Percentiles rank a stretch among this genome's conserved stretches.
phyloP scores from a whole-genome alignment of 92 coral and sea anemone genomes.

The Metridium senile region DNA sequence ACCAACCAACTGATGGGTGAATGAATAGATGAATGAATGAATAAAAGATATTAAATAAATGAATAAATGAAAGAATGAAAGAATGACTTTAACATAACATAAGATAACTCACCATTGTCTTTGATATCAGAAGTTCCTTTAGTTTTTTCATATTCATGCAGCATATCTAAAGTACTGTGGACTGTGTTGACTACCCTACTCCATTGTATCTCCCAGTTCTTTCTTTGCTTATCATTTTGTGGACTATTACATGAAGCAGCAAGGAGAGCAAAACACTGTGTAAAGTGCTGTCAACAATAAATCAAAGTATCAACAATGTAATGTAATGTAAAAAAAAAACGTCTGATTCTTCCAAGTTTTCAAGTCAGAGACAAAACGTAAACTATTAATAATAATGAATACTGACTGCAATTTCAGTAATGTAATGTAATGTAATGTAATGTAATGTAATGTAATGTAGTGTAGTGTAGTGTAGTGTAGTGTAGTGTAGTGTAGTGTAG shows the following conservation, averaged over 20 bases:
- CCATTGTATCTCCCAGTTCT: slow-evolving; percentile 78
- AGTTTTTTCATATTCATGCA: slow-evolving; percentile 27
- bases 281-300: not conserved
- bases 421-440: no score
- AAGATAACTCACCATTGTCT: slow-evolving; percentile 14
- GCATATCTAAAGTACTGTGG: slow-evolving; percentile 28
- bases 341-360: no score
- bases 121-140: not conserved
- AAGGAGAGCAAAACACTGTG: slow-evolving; percentile 66
- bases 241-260: slow-evolving; percentile 56
- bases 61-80: not conserved
- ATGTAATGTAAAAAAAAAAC: no score
- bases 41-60: not conserved
- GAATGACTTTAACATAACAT: no score
- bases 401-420: no score
- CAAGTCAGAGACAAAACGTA: no score
- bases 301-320: not conserved
- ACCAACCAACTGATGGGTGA: no score
- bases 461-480: no score
- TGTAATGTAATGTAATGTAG: no score
- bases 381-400: no score
- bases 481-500: no score
- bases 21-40: not conserved
- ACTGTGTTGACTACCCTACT: slow-evolving; percentile 43
- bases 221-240: slow-evolving; percentile 44